These are phyloP conservation scores for Uloborus diversus DNA, from an alignment of 1,140 invertebrate genomes.

Conservation along the genomic window DNA sequence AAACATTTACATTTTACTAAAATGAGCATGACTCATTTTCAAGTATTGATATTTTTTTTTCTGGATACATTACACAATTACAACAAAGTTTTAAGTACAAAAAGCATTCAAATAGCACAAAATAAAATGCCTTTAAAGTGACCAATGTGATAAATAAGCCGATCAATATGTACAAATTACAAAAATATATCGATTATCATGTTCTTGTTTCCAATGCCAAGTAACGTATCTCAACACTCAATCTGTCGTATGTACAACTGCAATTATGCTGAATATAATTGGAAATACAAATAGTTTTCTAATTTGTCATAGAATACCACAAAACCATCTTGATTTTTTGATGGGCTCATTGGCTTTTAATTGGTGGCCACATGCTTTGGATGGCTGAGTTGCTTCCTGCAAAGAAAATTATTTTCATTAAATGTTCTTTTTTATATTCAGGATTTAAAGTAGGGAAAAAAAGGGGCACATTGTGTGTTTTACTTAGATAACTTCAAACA, in stretches of 20 bases:
- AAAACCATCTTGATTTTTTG: slow-evolving; percentile 71
- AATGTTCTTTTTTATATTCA: slow-evolving; percentile 17
- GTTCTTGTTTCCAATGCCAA: too few species aligned
- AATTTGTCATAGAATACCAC: slow-evolving; percentile 59
- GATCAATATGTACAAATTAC: slow-evolving; percentile 53
- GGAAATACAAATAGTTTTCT: slow-evolving; percentile 30
- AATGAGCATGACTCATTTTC: too few species aligned
- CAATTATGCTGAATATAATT: slow-evolving; percentile 32
- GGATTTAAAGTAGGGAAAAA: too few species aligned
- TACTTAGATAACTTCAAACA: too few species aligned
- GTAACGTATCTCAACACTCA: slow-evolving; percentile 13
- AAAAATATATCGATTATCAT: slow-evolving; percentile 53
- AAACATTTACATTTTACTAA: too few species aligned
- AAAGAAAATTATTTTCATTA: slow-evolving; percentile 59
- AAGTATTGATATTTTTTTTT: too few species aligned
- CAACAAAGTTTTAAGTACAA: slow-evolving; percentile 19
- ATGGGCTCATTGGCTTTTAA: slow-evolving; percentile 76
- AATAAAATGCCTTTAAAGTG: background rate
- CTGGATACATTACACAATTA: too few species aligned
- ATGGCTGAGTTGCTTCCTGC: slow-evolving; percentile 82
- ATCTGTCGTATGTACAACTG: slow-evolving; percentile 41
- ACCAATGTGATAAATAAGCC: slow-evolving; percentile 17
- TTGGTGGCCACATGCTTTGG: slow-evolving; percentile 75
- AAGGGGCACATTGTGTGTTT: too few species aligned
- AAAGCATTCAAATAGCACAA: background rate